These are phyloP conservation scores for Saccostrea echinata DNA, from an alignment of 1,140 invertebrate genomes.

Conservation along the genomic window DNA sequence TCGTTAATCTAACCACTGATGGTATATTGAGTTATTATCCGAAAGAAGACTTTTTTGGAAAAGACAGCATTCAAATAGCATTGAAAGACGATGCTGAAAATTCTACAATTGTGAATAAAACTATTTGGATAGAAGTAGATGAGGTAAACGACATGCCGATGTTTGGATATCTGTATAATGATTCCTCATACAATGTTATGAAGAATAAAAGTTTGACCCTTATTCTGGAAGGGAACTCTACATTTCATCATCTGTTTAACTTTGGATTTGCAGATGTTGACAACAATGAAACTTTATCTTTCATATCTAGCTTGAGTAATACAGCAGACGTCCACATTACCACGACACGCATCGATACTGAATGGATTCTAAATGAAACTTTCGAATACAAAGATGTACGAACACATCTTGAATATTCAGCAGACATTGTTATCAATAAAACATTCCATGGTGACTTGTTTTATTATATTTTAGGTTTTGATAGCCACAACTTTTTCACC, in stretches of 20 bases:
- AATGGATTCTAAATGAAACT: background rate
- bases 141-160: slow-evolving; percentile 8
- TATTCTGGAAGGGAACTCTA: slow-evolving; percentile 21
- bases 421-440: background rate
- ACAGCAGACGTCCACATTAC: background rate
- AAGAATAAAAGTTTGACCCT: background rate
- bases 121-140: background rate
- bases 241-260: slow-evolving; percentile 24
- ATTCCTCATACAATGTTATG: background rate
- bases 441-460: slow-evolving; percentile 32
- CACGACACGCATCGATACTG: background rate
- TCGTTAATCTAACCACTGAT: background rate
- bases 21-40: background rate
- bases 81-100: background rate
- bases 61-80: background rate
- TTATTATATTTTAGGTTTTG: slow-evolving; percentile 22
- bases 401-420: background rate
- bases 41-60: background rate
- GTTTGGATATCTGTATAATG: slow-evolving; percentile 3
- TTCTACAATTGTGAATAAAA: background rate
- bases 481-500: background rate
- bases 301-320: background rate
- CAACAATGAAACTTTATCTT: slow-evolving; percentile 9
- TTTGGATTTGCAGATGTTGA: slow-evolving; percentile 35
- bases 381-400: background rate